Conservation (phyloP, 2,888 invertebrate species). For the Drosophila monieri region DNA sequence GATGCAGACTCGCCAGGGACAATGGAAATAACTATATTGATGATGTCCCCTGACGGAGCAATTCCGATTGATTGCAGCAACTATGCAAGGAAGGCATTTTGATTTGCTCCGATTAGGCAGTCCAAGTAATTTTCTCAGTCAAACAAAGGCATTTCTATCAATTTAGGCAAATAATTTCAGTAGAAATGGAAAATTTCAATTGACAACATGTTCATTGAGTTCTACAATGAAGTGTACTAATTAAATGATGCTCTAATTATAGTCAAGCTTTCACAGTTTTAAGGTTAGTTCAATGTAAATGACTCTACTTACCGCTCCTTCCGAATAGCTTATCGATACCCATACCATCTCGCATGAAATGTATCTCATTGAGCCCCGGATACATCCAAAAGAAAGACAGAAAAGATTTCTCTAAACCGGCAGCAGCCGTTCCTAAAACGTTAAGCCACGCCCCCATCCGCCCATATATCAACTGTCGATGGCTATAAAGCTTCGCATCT, state of each 20-base stretch:
- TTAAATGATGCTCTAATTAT: neutral
- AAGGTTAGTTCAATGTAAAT: neutral
- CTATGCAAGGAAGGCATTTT: constrained; percentile 8
- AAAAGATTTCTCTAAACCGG: constrained; percentile 34
- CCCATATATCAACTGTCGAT: constrained; percentile 65
- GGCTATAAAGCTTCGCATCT: constrained; percentile 53
- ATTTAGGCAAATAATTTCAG: constrained; percentile 19
- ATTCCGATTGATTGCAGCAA: constrained; percentile 29
- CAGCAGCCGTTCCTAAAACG: constrained; percentile 34
- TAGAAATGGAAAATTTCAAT: constrained; percentile 17
- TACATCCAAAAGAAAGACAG: constrained; percentile 4
- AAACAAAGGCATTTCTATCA: constrained; percentile 33
- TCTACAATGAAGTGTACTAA: neutral
- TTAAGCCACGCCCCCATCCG: constrained; percentile 30
- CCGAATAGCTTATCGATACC: neutral
- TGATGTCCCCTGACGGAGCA: constrained; percentile 24
- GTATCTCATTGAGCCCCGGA: neutral
- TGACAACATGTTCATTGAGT: neutral
- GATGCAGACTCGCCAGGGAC: constrained; percentile 22
- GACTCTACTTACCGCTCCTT: neutral
- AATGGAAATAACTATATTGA: constrained; percentile 32
- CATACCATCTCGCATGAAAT: neutral
- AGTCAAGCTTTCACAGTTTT: neutral
- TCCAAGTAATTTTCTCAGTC: constrained; percentile 16
- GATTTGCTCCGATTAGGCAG: constrained; percentile 30